Conservation (phyloP, 2,113 vertebrate species). For the Pelodiscus sinensis region DNA sequence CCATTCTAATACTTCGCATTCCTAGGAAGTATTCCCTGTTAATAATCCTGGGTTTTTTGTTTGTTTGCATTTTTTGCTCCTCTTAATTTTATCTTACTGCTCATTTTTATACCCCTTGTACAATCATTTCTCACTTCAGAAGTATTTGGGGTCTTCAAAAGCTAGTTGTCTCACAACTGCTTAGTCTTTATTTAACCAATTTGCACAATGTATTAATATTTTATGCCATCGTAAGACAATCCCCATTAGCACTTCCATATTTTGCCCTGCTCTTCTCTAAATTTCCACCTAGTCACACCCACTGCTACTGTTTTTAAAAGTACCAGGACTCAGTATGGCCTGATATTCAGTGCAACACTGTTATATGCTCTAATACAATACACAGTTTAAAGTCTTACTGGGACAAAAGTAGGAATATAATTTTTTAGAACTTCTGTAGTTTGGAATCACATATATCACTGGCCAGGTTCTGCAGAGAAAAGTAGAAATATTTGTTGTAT, state of each 20-base stretch:
- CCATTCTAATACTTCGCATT: not conserved
- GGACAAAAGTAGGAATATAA: not conserved
- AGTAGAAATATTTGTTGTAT: not conserved
- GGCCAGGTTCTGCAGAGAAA: not conserved
- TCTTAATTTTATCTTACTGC: not conserved
- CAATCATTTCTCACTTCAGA: not conserved
- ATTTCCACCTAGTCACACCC: not conserved
- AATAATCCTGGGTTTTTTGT: not conserved
- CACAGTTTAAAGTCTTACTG: not conserved
- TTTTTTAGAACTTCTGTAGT: not conserved
- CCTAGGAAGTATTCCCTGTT: not conserved
- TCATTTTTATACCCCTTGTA: not conserved
- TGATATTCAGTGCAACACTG: not conserved
- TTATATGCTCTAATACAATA: not conserved
- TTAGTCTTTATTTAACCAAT: not conserved
- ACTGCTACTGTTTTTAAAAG: not conserved
- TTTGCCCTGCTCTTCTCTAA: not conserved
- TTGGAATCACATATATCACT: not conserved
- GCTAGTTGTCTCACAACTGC: not conserved
- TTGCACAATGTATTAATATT: not conserved
- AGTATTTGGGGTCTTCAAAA: not conserved
- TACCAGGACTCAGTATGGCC: not conserved
- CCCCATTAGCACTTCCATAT: not conserved
- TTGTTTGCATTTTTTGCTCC: not conserved
- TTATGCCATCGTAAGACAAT: not conserved